Percentiles rank a stretch among this genome's conserved stretches.
Evolutionary conservation across 2,113 vertebrate species (phyloP).

Genomic region (Pituophis catenifer): DNA sequence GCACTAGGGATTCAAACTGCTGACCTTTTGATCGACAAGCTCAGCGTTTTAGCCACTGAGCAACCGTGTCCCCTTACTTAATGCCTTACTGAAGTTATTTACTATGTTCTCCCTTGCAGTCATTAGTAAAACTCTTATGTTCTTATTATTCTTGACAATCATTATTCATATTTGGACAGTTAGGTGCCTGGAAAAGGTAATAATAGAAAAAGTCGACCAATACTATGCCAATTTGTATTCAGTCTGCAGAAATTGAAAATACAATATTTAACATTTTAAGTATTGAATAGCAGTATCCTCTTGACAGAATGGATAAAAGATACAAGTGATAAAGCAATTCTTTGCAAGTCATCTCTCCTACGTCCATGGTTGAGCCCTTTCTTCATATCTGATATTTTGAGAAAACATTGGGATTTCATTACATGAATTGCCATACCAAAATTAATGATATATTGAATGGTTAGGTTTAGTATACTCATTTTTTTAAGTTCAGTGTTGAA

Average conservation of each 20-base stretch:
- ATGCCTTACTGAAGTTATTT: not conserved
- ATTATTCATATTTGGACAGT: not conserved
- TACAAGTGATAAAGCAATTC: not conserved
- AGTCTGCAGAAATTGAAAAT: not conserved
- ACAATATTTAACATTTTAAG: not conserved
- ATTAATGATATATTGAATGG: not conserved
- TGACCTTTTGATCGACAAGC: no score
- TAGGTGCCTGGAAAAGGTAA: not conserved
- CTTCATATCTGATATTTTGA: not conserved
- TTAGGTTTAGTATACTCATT: not conserved
- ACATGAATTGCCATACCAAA: not conserved
- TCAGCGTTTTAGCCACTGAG: no score
- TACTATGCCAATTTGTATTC: not conserved
- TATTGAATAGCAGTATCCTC: not conserved
- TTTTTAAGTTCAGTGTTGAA: slow-evolving; percentile 3
- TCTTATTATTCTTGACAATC: not conserved
- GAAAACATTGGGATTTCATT: not conserved
- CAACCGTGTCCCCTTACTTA: no score
- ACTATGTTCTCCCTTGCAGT: not conserved
- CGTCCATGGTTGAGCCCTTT: not conserved
- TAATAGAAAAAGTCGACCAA: not conserved
- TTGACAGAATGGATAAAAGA: not conserved
- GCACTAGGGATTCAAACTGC: no score
- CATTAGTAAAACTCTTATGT: not conserved
- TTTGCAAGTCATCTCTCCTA: not conserved